phyloP scores from a whole-genome alignment of 2,113 vertebrate species.

The Eulacestoma nigropectus region DNA sequence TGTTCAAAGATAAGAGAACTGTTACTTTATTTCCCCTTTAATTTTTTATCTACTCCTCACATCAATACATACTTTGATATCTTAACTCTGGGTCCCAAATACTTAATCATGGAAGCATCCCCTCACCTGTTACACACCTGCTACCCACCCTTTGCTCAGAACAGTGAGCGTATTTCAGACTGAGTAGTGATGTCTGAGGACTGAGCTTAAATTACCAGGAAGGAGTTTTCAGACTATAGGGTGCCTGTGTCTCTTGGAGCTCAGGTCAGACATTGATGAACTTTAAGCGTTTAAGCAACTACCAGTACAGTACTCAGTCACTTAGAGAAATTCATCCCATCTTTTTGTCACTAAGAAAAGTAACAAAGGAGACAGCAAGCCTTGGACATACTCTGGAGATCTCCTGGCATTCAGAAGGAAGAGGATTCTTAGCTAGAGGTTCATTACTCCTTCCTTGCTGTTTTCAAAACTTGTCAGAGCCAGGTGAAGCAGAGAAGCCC shows the following conservation, averaged over 20 bases:
- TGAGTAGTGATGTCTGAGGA: neutral
- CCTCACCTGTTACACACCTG: neutral
- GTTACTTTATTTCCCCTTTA: neutral
- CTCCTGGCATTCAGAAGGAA: neutral
- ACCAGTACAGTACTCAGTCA: neutral
- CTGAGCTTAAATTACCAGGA: neutral
- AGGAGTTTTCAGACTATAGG: neutral
- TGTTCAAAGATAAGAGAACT: neutral
- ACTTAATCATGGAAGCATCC: neutral
- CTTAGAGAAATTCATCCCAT: neutral
- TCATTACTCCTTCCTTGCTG: neutral
- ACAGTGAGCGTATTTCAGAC: rapidly evolving
- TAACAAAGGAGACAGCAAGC: neutral
- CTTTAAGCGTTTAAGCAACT: neutral
- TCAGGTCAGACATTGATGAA: neutral
- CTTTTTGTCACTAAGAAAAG: neutral
- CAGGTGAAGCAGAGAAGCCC: neutral
- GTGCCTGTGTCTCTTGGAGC: neutral
- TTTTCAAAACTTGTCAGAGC: neutral
- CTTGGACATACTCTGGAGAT: neutral
- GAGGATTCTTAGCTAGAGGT: neutral
- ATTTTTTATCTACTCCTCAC: neutral
- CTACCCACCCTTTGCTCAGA: neutral
- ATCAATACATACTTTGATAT: neutral
- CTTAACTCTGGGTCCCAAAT: neutral